Conservation (phyloP, 2,888 invertebrate genomes). For the Prosopocoilus inquinatus region DNA sequence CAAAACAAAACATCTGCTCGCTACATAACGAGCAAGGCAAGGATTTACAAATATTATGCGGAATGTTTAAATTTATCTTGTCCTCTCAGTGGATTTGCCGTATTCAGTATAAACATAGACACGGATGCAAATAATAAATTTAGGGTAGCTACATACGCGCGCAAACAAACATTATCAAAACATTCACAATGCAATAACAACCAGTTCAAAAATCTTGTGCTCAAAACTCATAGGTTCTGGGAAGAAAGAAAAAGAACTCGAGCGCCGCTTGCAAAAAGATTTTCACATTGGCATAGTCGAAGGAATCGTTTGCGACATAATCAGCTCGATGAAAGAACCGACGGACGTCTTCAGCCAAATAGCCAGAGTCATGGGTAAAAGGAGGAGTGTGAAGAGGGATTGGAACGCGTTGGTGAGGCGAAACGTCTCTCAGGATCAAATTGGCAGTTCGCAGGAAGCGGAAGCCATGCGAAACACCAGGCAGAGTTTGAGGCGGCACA, state of each 20-base stretch:
- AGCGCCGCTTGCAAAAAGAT: conserved; percentile 80
- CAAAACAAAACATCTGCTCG: too few species aligned
- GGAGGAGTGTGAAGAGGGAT: conserved; percentile 63
- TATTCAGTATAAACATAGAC: too few species aligned
- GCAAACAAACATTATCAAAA: neutral
- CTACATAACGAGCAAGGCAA: too few species aligned
- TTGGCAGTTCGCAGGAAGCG: conserved; percentile 73
- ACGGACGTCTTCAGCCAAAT: conserved; percentile 82
- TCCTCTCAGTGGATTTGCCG: too few species aligned
- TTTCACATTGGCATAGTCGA: conserved; percentile 90
- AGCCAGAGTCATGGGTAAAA: conserved; percentile 74
- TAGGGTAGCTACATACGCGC: too few species aligned
- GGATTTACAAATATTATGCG: too few species aligned
- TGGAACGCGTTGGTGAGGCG: conserved; percentile 82
- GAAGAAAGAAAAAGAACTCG: conserved; percentile 83
- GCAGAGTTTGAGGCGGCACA: conserved; percentile 71
- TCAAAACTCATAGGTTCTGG: conserved; percentile 71
- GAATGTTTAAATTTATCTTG: too few species aligned
- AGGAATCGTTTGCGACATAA: conserved; percentile 71
- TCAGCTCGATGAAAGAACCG: conserved; percentile 64
- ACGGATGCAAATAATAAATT: too few species aligned
- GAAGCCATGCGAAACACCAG: conserved; percentile 61
- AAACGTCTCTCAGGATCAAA: conserved; percentile 69
- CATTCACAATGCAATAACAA: neutral
- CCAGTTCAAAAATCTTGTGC: neutral